phyloP scores from a whole-genome alignment of 2,797 vertebrate genomes.

The Moxostoma hubbsi region DNA sequence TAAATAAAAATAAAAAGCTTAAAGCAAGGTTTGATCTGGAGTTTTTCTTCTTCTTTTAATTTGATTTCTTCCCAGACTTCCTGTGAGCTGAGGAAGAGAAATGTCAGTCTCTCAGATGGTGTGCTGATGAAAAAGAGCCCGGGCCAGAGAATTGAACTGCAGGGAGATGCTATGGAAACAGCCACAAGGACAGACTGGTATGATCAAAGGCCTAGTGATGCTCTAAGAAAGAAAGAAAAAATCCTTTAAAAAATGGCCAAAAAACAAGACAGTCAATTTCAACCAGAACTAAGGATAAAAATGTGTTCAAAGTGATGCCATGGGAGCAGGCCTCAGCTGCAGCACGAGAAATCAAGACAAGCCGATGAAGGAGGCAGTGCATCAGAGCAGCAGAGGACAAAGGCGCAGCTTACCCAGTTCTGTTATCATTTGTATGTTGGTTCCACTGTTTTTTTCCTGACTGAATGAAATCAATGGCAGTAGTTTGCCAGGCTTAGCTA shows the following conservation, averaged over 20 bases:
- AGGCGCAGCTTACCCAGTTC: conserved; percentile 95
- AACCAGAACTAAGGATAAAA: conserved; percentile 91
- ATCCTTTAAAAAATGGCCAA: conserved; percentile 82
- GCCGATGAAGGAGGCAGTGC: conserved; percentile 82
- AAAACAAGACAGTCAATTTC: conserved; percentile 93
- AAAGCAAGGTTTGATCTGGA: conserved; percentile 78
- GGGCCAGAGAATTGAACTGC: conserved; percentile 81
- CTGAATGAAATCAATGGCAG: conserved; percentile 99
- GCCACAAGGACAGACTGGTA: conserved; percentile 91
- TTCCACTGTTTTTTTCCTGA: conserved; percentile 99
- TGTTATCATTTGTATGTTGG: conserved; percentile 99
- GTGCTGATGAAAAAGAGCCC: conserved; percentile 80
- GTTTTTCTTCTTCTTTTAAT: conserved; percentile 71
- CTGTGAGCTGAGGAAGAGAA: conserved; percentile 83
- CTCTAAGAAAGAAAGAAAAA: conserved; percentile 77
- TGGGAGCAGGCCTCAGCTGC: conserved; percentile 89
- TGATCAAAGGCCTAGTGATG: conserved; percentile 95
- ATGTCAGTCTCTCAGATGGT: conserved; percentile 89
- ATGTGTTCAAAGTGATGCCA: conserved; percentile 94
- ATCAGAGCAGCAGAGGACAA: conserved; percentile 80
- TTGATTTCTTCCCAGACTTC: conserved; percentile 86
- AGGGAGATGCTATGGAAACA: conserved; percentile 89
- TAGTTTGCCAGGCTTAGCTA: conserved; percentile 99
- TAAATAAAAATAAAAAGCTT: conserved; percentile 84
- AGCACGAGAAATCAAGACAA: conserved; percentile 91